Base-by-base conservation (phyloP, 2,797 vertebrate genomes). In the Aselliscus stoliczkanus region DNA sequence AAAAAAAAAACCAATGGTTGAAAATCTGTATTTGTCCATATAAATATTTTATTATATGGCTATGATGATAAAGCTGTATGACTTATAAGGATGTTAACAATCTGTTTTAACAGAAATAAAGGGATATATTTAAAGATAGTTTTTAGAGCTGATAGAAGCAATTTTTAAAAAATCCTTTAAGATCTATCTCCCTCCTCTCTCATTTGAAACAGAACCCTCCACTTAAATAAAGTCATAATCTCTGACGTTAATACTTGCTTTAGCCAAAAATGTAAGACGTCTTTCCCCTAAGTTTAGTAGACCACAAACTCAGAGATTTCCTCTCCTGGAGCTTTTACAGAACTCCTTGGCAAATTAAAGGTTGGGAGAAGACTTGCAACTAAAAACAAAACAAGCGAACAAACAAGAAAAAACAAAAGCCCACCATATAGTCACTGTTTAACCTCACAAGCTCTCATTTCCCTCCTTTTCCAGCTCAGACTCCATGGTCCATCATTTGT, bases 1-100 rank as follows among this genome's bases (percentile, higher is more conserved):
- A 91, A 87, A 87, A 85, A 54, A 80, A 29, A 92, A 56, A 91
- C 47, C 92, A 96, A 94, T 79, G n/a, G 87, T 96, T 97, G 90
- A 97, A 96, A 95, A 96, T 88, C 89, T 88, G 17, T 52, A 95
- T 79, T 96, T 93, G 47, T 65, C 47, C 29, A 65, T 89, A 69
- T 13, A 94, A 96, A 39, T 72, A 84, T 34, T 92, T 94, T 88
- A 81, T n/a, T 44, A 70, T 58, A 62, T 84, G 11, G 72, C 52
- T 93, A 92, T 21, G 4, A 95, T 60, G 95, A 17, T 70, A 90
- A 67, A 93, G 83, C 18, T 93, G 23, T 11, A 90, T 77, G 4
- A 90, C 44, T 97, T 97, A 75, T 69, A 88, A 50, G 17, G 83
- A 90, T 11, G 44, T 72, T 86, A 70, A 85, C 39, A 79, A 62